Evolutionary conservation across 2,888 invertebrate species (phyloP).

Genomic region (Leptinotarsa haldemani): DNA sequence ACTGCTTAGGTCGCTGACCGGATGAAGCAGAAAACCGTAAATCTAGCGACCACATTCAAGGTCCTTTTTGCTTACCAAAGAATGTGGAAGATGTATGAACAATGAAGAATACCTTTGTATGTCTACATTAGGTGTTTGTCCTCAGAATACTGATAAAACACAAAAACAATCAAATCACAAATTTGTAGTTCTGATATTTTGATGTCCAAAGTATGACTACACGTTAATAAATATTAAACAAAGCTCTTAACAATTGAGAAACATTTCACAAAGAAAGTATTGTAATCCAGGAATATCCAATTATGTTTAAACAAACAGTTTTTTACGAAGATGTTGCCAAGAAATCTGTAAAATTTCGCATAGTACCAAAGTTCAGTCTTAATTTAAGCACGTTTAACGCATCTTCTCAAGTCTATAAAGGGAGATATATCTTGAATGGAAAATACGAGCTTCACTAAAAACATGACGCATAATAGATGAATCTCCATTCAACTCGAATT

Average conservation of each 20-base stretch:
- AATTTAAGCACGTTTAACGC: constrained; percentile 14
- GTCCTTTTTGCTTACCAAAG: constrained; percentile 46
- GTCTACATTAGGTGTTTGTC: constrained; percentile 19
- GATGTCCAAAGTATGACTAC: background rate
- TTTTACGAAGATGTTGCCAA: background rate
- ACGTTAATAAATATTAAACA: background rate
- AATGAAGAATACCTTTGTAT: background rate
- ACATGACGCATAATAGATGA: constrained; percentile 45
- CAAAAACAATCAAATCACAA: background rate
- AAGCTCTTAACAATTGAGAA: background rate
- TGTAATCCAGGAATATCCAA: background rate
- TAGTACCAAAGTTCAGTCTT: background rate
- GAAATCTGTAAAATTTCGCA: background rate
- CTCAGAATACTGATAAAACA: background rate
- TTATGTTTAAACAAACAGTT: background rate
- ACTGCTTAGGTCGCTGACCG: constrained; percentile 47
- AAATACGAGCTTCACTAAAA: constrained; percentile 16
- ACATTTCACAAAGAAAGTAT: background rate
- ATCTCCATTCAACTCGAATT: constrained; percentile 11
- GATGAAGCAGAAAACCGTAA: constrained; percentile 43
- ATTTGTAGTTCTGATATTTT: background rate
- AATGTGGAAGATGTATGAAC: constrained; percentile 27
- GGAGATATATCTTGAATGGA: background rate
- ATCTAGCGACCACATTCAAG: constrained; percentile 54
- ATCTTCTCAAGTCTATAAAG: constrained; percentile 1